Evolutionary conservation across 1,140 invertebrate species (phyloP).

Genomic region (Papilio helenus): DNA sequence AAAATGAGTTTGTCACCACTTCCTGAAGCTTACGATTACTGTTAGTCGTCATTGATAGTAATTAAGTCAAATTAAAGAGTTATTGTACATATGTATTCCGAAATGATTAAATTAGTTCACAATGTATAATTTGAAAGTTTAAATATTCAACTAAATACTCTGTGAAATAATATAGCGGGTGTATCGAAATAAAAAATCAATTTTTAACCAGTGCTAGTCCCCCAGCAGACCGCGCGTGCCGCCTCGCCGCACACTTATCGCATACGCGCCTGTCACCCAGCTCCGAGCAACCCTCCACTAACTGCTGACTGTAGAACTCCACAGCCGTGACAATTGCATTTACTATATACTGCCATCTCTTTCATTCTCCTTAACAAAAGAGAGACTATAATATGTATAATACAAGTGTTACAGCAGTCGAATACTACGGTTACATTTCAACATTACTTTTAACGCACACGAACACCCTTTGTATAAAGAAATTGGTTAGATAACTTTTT

Average conservation of each 20-base stretch:
- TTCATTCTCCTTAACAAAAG: neutral
- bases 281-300: constrained; percentile 44
- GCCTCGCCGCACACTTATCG: constrained; percentile 66
- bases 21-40: too few relatives aligned
- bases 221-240: constrained; percentile 52
- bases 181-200: constrained; percentile 17
- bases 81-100: too few relatives aligned
- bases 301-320: neutral
- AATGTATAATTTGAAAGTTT: too few relatives aligned
- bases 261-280: constrained; percentile 60
- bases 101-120: too few relatives aligned
- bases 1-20: too few relatives aligned
- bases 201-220: constrained; percentile 20
- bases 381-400: neutral
- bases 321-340: neutral
- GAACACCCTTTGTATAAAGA: neutral
- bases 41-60: too few relatives aligned
- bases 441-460: constrained; percentile 24
- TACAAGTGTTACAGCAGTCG: neutral
- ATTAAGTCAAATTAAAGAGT: too few relatives aligned
- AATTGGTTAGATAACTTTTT: constrained; percentile 4
- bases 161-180: neutral
- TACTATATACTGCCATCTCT: neutral
- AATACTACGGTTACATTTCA: neutral
- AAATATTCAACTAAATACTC: too few relatives aligned